phyloP scores from a whole-genome alignment of 2,888 invertebrate species.

The Erebia palarica region DNA sequence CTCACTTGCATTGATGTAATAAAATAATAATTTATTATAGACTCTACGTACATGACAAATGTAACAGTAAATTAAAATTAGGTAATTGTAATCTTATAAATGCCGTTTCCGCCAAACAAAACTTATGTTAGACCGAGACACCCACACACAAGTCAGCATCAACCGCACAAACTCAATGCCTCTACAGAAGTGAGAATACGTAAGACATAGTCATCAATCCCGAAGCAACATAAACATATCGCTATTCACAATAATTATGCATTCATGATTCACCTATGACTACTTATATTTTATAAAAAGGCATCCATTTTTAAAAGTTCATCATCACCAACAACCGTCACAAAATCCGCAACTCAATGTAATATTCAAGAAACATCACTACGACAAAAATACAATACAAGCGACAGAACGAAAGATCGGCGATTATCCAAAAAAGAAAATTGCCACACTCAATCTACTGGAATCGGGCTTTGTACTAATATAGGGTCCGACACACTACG shows the following conservation, averaged over 20 bases:
- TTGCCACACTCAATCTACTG: conserved; percentile 64
- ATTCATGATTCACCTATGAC: conserved; percentile 67
- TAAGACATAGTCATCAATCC: conserved; percentile 58
- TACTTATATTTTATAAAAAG: conserved; percentile 78
- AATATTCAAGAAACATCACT: conserved; percentile 61
- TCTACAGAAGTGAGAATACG: conserved; percentile 59
- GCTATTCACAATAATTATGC: conserved; percentile 69
- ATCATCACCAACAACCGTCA: conserved; percentile 57
- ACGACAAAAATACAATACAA: conserved; percentile 71
- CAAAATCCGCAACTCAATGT: conserved; percentile 68
- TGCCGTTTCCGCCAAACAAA: conserved; percentile 69
- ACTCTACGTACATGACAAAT: conserved; percentile 74
- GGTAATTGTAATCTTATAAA: conserved; percentile 67
- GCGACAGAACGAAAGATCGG: conserved; percentile 65
- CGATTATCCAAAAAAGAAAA: conserved; percentile 65
- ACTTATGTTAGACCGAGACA: conserved; percentile 53
- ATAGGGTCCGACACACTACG: conserved; percentile 57
- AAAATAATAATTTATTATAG: conserved; percentile 78
- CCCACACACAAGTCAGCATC: conserved; percentile 48
- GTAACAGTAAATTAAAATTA: conserved; percentile 72
- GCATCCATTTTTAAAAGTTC: conserved; percentile 74
- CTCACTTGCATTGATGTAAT: conserved; percentile 49
- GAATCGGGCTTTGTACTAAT: conserved; percentile 76
- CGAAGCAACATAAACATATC: conserved; percentile 65
- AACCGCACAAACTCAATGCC: conserved; percentile 51